These are phyloP conservation scores for Ceyx margarethae DNA, from an alignment of 2,113 vertebrate species.

Conservation along the genomic window DNA sequence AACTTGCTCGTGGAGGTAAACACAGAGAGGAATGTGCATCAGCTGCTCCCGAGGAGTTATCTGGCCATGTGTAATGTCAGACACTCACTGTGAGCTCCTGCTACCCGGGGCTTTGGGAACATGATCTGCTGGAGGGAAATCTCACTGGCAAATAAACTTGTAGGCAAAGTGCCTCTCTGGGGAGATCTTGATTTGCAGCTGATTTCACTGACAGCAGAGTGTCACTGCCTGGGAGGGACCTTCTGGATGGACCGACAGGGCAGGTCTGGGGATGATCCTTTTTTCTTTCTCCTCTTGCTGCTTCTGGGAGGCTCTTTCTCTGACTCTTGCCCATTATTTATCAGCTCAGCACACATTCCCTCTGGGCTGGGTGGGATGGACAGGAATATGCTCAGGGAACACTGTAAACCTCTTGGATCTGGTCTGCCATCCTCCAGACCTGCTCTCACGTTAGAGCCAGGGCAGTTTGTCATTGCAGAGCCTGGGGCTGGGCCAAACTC, in stretches of 20 bases:
- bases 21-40: not conserved
- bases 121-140: not conserved
- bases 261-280: not conserved
- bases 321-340: not conserved
- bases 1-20: not conserved
- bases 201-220: not conserved
- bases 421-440: not conserved
- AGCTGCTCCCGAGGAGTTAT: not conserved
- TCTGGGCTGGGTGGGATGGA: not conserved
- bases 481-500: slow-evolving; percentile 19
- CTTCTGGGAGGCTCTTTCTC: not conserved
- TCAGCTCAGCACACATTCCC: not conserved
- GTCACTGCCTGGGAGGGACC: not conserved
- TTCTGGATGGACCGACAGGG: not conserved
- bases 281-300: not conserved
- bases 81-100: slow-evolving; percentile 18
- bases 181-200: not conserved
- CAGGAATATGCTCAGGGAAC: not conserved
- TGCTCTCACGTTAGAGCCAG: not conserved
- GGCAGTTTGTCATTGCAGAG: not conserved
- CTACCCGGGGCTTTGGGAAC: slow-evolving; percentile 8
- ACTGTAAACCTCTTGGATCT: not conserved
- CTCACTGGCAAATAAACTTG: not conserved
- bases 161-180: rapidly evolving
- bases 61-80: slow-evolving; percentile 1